A percentile compares a stretch with the other conserved stretches of the same genome.
phyloP scores from a whole-genome alignment of 2,888 invertebrate species.

The Stegophylla sp. region DNA sequence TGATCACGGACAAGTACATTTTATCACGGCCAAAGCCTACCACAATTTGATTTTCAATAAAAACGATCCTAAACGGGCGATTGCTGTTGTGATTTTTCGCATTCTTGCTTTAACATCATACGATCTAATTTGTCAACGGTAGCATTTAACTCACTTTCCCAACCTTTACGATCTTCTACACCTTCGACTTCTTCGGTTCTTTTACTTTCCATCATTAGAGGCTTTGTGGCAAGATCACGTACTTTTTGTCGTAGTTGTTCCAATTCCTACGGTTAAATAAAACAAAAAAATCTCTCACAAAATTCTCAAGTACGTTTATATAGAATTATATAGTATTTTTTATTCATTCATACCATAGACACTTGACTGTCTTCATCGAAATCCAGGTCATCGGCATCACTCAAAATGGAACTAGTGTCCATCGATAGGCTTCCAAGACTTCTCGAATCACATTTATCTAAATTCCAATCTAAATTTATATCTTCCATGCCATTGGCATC shows the following conservation, averaged over 20 bases:
- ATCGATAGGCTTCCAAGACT: conserved; percentile 69
- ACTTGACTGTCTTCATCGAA: conserved; percentile 51
- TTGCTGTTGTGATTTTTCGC: conserved; percentile 68
- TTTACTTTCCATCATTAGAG: conserved; percentile 68
- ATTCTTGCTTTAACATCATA: conserved; percentile 74
- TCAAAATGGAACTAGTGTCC: conserved; percentile 67
- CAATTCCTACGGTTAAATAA: conserved; percentile 65
- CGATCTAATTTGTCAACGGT: conserved; percentile 81
- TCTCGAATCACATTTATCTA: conserved; percentile 70
- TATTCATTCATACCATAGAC: conserved; percentile 29
- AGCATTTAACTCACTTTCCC: conserved; percentile 79
- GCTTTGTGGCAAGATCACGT: conserved; percentile 76
- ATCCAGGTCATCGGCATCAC: conserved; percentile 65
- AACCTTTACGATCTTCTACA: conserved; percentile 76
- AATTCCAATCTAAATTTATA: conserved; percentile 68
- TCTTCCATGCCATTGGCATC: conserved; percentile 34
- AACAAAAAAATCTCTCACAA: background rate
- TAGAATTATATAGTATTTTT: no score
- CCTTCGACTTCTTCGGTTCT: conserved; percentile 74
- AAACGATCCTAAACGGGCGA: conserved; percentile 40
- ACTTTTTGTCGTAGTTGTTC: conserved; percentile 75
- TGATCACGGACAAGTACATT: background rate
- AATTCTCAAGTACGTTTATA: background rate
- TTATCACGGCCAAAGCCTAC: background rate
- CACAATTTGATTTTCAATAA: conserved; percentile 28